A percentile compares a stretch with the other conserved stretches of the same genome.
These are phyloP conservation scores for Musca vetustissima DNA, from an alignment of 1,140 invertebrate genomes.

Conservation along the genomic window DNA sequence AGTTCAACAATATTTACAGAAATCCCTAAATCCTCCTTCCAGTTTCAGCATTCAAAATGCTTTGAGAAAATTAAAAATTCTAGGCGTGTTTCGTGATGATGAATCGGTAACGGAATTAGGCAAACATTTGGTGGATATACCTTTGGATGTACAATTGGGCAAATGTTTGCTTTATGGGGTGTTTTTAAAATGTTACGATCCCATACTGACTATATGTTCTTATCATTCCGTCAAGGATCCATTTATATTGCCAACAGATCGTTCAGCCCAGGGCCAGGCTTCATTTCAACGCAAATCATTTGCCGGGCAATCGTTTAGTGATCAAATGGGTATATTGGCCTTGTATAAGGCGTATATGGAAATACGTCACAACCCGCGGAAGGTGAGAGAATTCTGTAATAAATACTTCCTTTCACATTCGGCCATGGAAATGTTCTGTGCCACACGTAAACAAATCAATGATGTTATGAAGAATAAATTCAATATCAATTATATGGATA, in stretches of 20 bases:
- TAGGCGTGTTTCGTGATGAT: constrained; percentile 80
- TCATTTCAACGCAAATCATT: constrained; percentile 65
- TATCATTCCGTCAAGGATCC: constrained; percentile 83
- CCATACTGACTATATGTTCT: constrained; percentile 90
- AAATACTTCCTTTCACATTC: constrained; percentile 32
- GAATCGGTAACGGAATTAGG: constrained; percentile 85
- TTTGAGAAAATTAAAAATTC: constrained; percentile 70
- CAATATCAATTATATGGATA: neutral
- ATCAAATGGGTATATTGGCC: constrained; percentile 83
- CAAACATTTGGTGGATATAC: constrained; percentile 51
- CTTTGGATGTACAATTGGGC: constrained; percentile 61
- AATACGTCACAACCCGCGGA: neutral
- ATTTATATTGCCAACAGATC: constrained; percentile 69
- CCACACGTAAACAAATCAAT: constrained; percentile 36
- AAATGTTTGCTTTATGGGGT: constrained; percentile 91
- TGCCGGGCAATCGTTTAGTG: constrained; percentile 70
- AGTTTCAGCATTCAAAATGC: constrained; percentile 66
- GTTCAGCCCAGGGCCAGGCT: constrained; percentile 57
- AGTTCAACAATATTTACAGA: constrained; percentile 79
- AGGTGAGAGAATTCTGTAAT: constrained; percentile 31
- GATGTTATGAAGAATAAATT: constrained; percentile 34
- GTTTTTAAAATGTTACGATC: constrained; percentile 90
- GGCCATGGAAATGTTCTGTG: constrained; percentile 42
- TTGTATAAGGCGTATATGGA: constrained; percentile 36
- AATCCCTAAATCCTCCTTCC: constrained; percentile 84